Conservation (phyloP, 2,797 vertebrate species). For the Alca torda region DNA sequence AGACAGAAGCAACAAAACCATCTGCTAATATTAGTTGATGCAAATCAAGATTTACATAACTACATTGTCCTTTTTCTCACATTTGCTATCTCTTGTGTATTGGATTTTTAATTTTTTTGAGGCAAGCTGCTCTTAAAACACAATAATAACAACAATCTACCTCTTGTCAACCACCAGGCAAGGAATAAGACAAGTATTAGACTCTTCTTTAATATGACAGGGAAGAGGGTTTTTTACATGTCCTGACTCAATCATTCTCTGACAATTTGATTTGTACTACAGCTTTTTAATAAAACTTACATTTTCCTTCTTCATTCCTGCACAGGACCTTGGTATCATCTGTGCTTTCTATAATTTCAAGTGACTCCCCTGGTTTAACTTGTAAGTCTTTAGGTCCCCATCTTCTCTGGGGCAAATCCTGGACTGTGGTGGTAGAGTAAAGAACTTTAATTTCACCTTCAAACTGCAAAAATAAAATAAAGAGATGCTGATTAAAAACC, state of each 20-base stretch:
- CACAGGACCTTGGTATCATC: constrained; percentile 87
- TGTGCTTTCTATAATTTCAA: constrained; percentile 86
- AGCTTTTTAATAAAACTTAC: constrained; percentile 78
- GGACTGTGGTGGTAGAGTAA: constrained; percentile 78
- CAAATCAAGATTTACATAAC: neutral
- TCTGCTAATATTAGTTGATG: neutral
- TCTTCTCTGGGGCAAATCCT: constrained; percentile 78
- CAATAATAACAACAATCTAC: neutral
- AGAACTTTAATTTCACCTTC: constrained; percentile 89
- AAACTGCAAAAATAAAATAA: constrained; percentile 78
- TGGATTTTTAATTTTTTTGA: neutral
- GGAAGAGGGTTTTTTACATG: neutral
- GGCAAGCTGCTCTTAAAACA: neutral
- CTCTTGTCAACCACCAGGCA: neutral
- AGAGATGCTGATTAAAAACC: neutral
- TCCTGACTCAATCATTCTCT: neutral
- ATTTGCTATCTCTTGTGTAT: neutral
- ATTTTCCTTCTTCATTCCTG: constrained; percentile 91
- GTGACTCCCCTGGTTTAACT: constrained; percentile 84
- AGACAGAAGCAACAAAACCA: neutral
- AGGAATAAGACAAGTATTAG: neutral
- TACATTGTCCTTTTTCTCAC: neutral
- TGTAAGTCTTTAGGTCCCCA: constrained; percentile 84
- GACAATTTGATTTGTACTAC: neutral
- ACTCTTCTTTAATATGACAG: neutral